Conservation (phyloP, 2,888 invertebrate genomes). For the Rotaria magnacalcarata region DNA sequence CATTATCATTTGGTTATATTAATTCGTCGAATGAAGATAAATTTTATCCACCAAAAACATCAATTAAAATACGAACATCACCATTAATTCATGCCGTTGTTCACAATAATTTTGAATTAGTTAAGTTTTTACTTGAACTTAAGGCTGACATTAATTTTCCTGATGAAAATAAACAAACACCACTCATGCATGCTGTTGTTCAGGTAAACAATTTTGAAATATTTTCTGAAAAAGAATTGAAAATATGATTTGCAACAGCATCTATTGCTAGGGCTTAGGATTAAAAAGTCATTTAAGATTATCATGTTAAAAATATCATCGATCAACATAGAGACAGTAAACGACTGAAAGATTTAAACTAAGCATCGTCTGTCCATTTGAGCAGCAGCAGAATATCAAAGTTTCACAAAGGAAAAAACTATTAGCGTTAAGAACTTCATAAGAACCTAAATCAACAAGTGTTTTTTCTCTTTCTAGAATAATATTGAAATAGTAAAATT, state of each 20-base stretch:
- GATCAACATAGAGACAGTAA: too few relatives aligned
- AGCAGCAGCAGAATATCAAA: too few relatives aligned
- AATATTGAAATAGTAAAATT: conserved; percentile 15
- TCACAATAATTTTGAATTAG: conserved; percentile 16
- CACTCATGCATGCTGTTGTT: conserved; percentile 61
- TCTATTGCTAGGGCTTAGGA: too few relatives aligned
- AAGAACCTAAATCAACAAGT: too few relatives aligned
- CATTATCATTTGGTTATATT: conserved; percentile 28
- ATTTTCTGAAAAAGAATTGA: neutral
- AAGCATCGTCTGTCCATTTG: too few relatives aligned
- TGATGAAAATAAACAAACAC: conserved; percentile 62
- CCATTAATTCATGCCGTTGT: conserved; percentile 29
- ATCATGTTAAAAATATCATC: too few relatives aligned
- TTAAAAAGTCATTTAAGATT: too few relatives aligned
- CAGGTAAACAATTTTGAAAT: neutral
- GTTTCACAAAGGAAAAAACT: too few relatives aligned
- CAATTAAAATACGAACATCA: neutral
- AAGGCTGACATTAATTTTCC: conserved; percentile 46
- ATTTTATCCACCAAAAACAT: neutral
- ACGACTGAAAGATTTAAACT: too few relatives aligned
- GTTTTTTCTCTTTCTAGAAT: neutral
- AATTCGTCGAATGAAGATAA: neutral
- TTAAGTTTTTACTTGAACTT: conserved; percentile 4
- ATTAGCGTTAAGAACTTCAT: neutral
- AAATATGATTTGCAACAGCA: too few relatives aligned